Evolutionary conservation across 2,797 vertebrate species (phyloP).

Genomic region (Myioborus melanocephalus): DNA sequence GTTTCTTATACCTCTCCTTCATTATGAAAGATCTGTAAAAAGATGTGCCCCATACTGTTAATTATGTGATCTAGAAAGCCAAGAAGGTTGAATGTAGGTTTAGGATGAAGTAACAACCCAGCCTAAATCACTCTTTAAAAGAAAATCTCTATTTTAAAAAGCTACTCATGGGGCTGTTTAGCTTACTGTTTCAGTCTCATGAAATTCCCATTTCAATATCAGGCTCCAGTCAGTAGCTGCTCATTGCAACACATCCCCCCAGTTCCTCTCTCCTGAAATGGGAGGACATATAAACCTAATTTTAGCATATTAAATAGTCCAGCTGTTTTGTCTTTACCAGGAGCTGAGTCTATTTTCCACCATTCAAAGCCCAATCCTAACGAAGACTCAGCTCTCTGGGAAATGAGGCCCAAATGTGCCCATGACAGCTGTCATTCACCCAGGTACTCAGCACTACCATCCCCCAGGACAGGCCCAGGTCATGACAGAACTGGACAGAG

Average conservation of each 20-base stretch:
- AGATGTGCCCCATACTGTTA: not conserved
- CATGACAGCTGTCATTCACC: not conserved
- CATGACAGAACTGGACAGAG: not conserved
- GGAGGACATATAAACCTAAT: not conserved
- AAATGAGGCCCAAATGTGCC: not conserved
- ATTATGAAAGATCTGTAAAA: not conserved
- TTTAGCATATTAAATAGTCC: not conserved
- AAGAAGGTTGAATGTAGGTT: not conserved
- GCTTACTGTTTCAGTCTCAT: not conserved
- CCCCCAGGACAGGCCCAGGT: not conserved
- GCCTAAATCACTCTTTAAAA: not conserved
- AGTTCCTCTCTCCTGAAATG: not conserved
- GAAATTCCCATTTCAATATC: not conserved
- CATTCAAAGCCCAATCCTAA: not conserved
- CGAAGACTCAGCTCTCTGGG: not conserved
- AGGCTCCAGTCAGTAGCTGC: not conserved
- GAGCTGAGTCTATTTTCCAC: not conserved
- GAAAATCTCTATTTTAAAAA: not conserved
- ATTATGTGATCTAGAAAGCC: conserved; percentile 1
- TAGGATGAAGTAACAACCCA: not conserved
- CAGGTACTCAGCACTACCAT: not conserved
- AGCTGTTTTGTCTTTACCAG: not conserved
- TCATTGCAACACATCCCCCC: not conserved
- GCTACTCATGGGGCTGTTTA: not conserved
- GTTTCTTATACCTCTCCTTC: not conserved